These are phyloP conservation scores for Orchestia grillus DNA, from an alignment of 1,140 invertebrate species.

Conservation along the genomic window DNA sequence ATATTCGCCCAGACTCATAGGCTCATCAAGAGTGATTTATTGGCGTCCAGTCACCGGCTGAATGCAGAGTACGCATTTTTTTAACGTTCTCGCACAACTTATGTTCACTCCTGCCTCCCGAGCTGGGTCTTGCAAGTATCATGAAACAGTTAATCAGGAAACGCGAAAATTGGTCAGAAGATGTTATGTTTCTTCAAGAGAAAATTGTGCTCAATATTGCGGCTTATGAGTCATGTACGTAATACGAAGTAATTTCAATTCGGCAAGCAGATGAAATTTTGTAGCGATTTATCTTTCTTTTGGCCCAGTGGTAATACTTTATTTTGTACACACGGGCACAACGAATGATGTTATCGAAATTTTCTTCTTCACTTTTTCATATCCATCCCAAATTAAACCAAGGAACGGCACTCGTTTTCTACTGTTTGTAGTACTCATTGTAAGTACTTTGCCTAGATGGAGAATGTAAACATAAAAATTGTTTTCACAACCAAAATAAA, in stretches of 20 bases:
- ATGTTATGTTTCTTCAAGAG: no score
- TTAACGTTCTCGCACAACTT: no score
- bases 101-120: no score
- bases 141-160: no score
- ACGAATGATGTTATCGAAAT: neutral
- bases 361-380: neutral
- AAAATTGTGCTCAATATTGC: no score
- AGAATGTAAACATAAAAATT: neutral
- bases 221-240: no score
- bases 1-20: neutral
- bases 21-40: neutral
- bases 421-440: neutral
- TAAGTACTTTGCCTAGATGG: neutral
- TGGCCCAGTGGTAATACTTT: neutral
- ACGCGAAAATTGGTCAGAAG: no score
- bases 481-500: neutral
- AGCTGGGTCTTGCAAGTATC: no score
- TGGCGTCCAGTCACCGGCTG: neutral
- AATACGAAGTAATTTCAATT: no score
- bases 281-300: neutral
- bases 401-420: neutral
- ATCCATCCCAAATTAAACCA: neutral
- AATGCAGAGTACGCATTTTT: neutral
- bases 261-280: no score
- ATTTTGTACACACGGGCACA: neutral